Base-by-base conservation (phyloP, 2,113 vertebrate species). In the Hippocampus barbouri region DNA sequence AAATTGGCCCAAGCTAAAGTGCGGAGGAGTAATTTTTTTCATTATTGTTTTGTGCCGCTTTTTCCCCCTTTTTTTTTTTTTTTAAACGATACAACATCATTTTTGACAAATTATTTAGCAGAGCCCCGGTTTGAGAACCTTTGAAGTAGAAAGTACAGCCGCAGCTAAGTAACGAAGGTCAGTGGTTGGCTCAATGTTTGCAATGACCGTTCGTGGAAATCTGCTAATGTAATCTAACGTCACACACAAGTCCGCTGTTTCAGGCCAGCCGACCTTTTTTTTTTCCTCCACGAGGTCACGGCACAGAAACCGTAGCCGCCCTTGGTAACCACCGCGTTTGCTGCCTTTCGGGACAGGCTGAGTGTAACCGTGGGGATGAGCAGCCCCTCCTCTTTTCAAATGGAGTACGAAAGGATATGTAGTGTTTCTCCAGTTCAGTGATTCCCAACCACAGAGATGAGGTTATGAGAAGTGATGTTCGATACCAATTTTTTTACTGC, bases 231-330 rank as follows among this genome's bases (percentile, higher is more conserved):
- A 66, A 47, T 15, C 64, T 47, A 8, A 66, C 41, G 23, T 47
- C 64, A 66, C 64, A 45, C n/a, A 66, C 25, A 23, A 27, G 41
- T 47, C 64, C 4, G 41, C 64, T 66, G 23, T 47, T 45, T 47
- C 12, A 47, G 64, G 41, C 64, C 41, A 8, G 8, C n/a, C 11
- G 18, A 54, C 66, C 74, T 77, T 43, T 57, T 71, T 38, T 6
- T 34, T 79, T 77, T 72, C 79, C 68, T 81, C 67, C 70, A 68
- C 45, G 60, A 73, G 67, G 74, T 83, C 9, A 59, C 68, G 73
- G 77, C 69, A 64, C 78, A 78, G 91, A 91, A 91, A 93, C 87
- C 79, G 78, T 83, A 91, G 87, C 86, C 79, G 81, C 79, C 77
- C 68, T 43, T 77, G 78, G 78, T 86, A 90, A 91, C 89, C 90